Evolutionary conservation across 2,113 vertebrate genomes (phyloP).

Genomic region (Lichenostomus cassidix): DNA sequence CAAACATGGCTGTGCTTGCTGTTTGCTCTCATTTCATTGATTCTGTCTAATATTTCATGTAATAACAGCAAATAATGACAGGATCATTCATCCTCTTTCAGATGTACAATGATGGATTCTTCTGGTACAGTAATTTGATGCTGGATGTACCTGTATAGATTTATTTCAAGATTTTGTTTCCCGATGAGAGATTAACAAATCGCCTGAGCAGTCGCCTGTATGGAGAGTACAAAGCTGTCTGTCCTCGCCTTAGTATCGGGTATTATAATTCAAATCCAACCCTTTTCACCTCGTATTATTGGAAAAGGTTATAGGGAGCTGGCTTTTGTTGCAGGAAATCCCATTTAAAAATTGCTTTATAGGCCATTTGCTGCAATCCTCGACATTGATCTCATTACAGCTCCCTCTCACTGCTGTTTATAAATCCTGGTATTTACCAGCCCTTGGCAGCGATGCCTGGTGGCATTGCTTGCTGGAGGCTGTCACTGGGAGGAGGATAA

Average conservation of each 20-base stretch:
- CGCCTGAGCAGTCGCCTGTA: neutral
- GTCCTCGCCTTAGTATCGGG: neutral
- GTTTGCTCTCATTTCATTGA: neutral
- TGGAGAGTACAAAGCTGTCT: neutral
- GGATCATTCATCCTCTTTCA: neutral
- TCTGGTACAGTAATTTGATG: neutral
- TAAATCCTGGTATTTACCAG: constrained; percentile 13
- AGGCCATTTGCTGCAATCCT: constrained; percentile 52
- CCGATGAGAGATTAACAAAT: neutral
- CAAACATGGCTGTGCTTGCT: neutral
- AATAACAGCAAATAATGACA: neutral
- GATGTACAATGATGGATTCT: neutral
- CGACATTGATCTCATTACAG: constrained; percentile 30
- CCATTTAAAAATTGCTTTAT: constrained; percentile 42
- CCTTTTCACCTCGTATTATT: neutral
- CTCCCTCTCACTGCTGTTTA: neutral
- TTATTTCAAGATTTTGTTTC: neutral
- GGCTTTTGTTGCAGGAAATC: constrained; percentile 42
- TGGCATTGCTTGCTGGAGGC: neutral
- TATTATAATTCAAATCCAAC: constrained; percentile 2
- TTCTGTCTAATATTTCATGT: neutral
- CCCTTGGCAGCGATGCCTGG: neutral
- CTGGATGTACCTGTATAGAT: neutral
- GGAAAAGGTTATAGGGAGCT: neutral
- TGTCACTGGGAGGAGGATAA: neutral